phyloP scores from a whole-genome alignment of 2,797 vertebrate species.

The Spondyliosoma cantharus region DNA sequence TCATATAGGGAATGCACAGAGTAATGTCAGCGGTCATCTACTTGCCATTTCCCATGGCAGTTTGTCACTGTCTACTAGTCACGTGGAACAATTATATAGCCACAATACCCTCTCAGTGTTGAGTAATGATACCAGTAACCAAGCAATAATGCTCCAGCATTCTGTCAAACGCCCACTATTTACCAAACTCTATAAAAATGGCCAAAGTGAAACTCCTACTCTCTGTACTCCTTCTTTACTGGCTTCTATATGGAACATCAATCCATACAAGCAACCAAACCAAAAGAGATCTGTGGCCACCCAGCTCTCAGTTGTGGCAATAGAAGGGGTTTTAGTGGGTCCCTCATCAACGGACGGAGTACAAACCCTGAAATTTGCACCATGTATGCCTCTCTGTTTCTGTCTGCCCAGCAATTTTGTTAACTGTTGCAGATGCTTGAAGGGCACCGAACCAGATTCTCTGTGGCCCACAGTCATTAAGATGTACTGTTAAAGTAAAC shows the following conservation, averaged over 20 bases:
- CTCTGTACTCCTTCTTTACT: slow-evolving; percentile 39
- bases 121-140: slow-evolving; percentile 44
- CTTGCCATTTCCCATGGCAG: slow-evolving; percentile 22
- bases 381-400: slow-evolving; percentile 58
- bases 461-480: slow-evolving; percentile 25
- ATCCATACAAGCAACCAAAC: slow-evolving; percentile 56
- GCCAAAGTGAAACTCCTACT: slow-evolving; percentile 44
- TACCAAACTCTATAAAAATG: slow-evolving; percentile 66
- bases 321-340: slow-evolving; percentile 52
- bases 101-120: slow-evolving; percentile 36
- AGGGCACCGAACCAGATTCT: slow-evolving; percentile 39
- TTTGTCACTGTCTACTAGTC: slow-evolving; percentile 28
- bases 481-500: slow-evolving; percentile 14
- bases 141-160: slow-evolving; percentile 28
- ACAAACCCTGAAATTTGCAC: slow-evolving; percentile 74
- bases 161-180: slow-evolving; percentile 43
- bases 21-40: not conserved
- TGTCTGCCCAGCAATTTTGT: slow-evolving; percentile 65
- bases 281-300: slow-evolving; percentile 54
- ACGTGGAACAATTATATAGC: slow-evolving; percentile 26
- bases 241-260: slow-evolving; percentile 63
- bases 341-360: slow-evolving; percentile 36
- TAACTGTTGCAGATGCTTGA: slow-evolving; percentile 65
- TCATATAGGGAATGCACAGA: not conserved
- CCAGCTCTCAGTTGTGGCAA: slow-evolving; percentile 71